Base-by-base conservation (phyloP, 1,140 invertebrate genomes). In the Drosophila rhopaloa region DNA sequence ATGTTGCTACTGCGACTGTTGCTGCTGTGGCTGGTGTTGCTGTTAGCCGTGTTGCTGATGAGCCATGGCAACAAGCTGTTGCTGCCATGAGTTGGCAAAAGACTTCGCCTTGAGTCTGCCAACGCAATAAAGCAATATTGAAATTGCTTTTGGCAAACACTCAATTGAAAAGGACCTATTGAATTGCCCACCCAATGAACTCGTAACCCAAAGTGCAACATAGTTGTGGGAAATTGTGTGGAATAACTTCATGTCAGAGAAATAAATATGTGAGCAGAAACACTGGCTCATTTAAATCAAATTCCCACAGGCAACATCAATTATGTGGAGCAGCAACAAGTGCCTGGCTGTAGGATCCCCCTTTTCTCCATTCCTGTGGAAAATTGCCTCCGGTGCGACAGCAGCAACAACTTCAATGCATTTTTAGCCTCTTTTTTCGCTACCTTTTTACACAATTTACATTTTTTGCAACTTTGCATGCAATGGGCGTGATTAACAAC, bases 301-400 rank as follows among this genome's bases (percentile, higher is more conserved):
- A 75, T 68, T 85, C 81, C 82, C 82, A 85, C 68, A 59, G 79
- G 46, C 74, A 62, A 53, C 60, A 16, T 37, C 81, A 83, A 84
- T 84, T 83, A 83, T 76, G 76, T 66, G 76, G 37, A 51, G 55
- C 47, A 46, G 83, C 82, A 85, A 85, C 82, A 85, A 88, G 82
- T 85, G 63, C 56, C 46, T 63, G 38, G 73, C 56, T 41, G 50
- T 44, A 40, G 43, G 51, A 29, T 24, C 44, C 58, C 51, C 10
- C n/a, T 24, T 57, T 71, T 44, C 67, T 58, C 62, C 63, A 75
- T 54, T 71, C 59, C 65, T 53, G 43, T 72, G 82, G 82, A 88
- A 88, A 86, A 88, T 83, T 86, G 83, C 82, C 82, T 86, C 83
- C 83, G 82, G 82, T 82, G 40, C 48, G 65, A 43, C 48, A 53